These are phyloP conservation scores for Macaca nemestrina DNA, from an alignment of 2,113 vertebrate species.

Conservation along the genomic window DNA sequence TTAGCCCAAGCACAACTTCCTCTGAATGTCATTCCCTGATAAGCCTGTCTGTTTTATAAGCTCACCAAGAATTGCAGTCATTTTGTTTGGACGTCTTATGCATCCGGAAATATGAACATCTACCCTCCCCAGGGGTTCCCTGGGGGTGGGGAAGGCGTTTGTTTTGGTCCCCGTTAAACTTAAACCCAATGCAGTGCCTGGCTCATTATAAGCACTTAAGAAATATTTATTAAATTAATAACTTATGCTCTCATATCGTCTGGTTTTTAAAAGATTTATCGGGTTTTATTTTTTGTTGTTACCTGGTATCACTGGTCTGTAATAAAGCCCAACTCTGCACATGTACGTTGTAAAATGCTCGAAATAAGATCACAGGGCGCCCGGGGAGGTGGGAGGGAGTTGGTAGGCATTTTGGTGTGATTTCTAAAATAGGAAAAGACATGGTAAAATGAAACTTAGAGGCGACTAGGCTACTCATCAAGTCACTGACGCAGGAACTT, in stretches of 20 bases:
- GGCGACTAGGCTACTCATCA: background rate
- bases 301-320: background rate
- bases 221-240: background rate
- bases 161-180: background rate
- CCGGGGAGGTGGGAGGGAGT: background rate
- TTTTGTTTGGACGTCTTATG: background rate
- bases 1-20: background rate
- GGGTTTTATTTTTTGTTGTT: background rate
- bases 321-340: background rate
- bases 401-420: background rate
- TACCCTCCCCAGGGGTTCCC: background rate
- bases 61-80: background rate
- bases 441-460: background rate
- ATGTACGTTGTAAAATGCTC: background rate
- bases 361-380: background rate
- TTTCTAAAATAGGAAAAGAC: background rate
- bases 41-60: background rate
- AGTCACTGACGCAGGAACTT: too few species aligned
- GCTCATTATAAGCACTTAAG: background rate
- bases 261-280: background rate
- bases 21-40: background rate
- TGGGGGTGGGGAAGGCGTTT: background rate
- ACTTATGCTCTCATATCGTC: background rate
- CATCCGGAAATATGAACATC: background rate
- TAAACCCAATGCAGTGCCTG: background rate